Evolutionary conservation across 2,888 invertebrate species (phyloP).

Genomic region (Troilus luridus): DNA sequence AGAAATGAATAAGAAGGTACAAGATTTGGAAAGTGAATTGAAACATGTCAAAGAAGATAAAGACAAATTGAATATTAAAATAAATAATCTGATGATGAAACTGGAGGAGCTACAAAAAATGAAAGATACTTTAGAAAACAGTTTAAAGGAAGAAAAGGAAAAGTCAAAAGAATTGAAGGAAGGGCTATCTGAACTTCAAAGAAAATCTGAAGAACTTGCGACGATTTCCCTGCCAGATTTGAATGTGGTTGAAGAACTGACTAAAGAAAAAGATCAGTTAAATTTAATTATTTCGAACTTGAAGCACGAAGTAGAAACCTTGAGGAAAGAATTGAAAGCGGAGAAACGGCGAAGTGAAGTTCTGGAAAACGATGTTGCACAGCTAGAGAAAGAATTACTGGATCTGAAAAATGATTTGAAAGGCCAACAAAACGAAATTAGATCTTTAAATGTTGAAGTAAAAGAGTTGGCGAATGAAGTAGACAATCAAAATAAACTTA

Average conservation of each 20-base stretch:
- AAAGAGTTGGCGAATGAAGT: conserved; percentile 42
- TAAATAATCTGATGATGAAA: conserved; percentile 18
- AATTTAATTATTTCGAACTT: conserved; percentile 51
- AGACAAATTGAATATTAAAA: conserved; percentile 12
- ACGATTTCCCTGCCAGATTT: background rate
- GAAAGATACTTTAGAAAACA: background rate
- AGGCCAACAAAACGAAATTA: conserved; percentile 51
- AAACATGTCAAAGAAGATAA: background rate
- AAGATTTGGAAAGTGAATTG: conserved; percentile 7
- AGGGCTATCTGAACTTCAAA: conserved; percentile 24
- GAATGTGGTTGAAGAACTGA: conserved; percentile 52
- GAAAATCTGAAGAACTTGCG: conserved; percentile 26
- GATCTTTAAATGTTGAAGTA: conserved; percentile 55
- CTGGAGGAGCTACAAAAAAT: conserved; percentile 15
- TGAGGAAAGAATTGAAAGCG: conserved; percentile 53
- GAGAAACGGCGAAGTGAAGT: conserved; percentile 45
- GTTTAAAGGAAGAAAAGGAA: conserved; percentile 47
- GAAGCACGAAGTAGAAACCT: conserved; percentile 19
- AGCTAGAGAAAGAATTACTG: conserved; percentile 46
- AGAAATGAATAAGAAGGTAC: conserved; percentile 12
- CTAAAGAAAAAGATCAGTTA: conserved; percentile 57
- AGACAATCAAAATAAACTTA: conserved; percentile 41
- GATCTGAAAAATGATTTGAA: conserved; percentile 51
- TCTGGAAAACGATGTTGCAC: conserved; percentile 53
- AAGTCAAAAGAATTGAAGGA: conserved; percentile 20